Base-by-base conservation (phyloP, 2,888 invertebrate genomes). In the Zelleria hepariella region DNA sequence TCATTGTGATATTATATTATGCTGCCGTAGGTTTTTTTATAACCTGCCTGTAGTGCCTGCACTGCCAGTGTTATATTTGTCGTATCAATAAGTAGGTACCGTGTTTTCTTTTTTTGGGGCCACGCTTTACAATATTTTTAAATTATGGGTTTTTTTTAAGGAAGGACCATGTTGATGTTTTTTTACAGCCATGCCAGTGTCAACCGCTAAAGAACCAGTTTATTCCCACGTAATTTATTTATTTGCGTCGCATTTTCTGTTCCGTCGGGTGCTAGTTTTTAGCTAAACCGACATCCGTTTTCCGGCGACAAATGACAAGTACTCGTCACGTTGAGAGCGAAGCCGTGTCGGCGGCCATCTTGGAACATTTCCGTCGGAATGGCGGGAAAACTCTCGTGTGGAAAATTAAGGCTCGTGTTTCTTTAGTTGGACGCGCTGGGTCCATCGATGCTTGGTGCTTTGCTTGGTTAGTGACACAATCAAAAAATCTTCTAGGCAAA, bases 291-390 rank as follows among this genome's bases (percentile, higher is more conserved):
- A 49, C 53, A 54, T 8, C 4, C 24, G 23, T 26, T 26, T 24
- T 25, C 53, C 53, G 25, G 24, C 53, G n/a, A 54, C 53, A 54
- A 54, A 54, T 25, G 26, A 54, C 53, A 54, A 25, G 51, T 23
- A 21, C 21, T 23, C 21, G 20, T 51, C 32, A 42, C 54, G 64
- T 66, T 70, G 68, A 75, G 69, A 74, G 73, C 67, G 63, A 71
- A 73, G 60, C 61, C 70, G 51, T 74, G 74, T 75, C 69, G 67
- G 68, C 66, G 47, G 61, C 64, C 68, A 67, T 68, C 66, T 66
- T 66, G 62, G 63, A 63, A 70, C 71, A 72, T 70, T 71, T 75
- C 72, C 70, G 62, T 8, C 42, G 48, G 49, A 59, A 59, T 47
- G 57, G 57, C 10, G 48, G 48, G 48, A 57, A 58, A 51, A 58